A percentile compares a stretch with the other conserved stretches of the same genome.
phyloP scores from a whole-genome alignment of 2,797 vertebrate species.

The Falco peregrinus region DNA sequence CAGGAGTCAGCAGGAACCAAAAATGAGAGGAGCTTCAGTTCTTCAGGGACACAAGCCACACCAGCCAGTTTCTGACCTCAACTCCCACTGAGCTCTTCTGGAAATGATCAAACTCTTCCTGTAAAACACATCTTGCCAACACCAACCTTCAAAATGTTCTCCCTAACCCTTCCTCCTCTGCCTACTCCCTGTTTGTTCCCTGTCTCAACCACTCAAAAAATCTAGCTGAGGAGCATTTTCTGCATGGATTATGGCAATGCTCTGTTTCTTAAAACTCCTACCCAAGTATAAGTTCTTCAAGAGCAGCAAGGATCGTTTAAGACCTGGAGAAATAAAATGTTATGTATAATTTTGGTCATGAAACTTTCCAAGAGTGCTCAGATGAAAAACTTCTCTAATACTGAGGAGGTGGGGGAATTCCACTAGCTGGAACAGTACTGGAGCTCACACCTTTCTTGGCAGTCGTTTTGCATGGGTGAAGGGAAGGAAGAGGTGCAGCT shows the following conservation, averaged over 20 bases:
- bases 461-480: not conserved
- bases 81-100: not conserved
- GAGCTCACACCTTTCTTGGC: not conserved
- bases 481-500: not conserved
- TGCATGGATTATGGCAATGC: not conserved
- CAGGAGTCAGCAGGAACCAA: not conserved
- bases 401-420: not conserved
- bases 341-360: not conserved
- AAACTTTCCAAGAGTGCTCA: not conserved
- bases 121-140: not conserved
- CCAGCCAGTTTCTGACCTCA: not conserved
- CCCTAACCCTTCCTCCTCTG: not conserved
- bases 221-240: not conserved
- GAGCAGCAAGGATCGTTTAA: not conserved
- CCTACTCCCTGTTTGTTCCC: not conserved
- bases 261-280: not conserved
- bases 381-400: not conserved
- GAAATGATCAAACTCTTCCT: not conserved
- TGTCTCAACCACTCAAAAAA: not conserved
- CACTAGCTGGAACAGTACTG: not conserved
- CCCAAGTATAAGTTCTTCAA: not conserved
- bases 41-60: not conserved
- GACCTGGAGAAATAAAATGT: not conserved
- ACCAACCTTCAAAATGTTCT: not conserved
- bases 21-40: not conserved